Evolutionary conservation across 2,113 vertebrate species (phyloP), one percentile per base, ranked within the genome.

Genomic region (Bubalus kerabau): DNA sequence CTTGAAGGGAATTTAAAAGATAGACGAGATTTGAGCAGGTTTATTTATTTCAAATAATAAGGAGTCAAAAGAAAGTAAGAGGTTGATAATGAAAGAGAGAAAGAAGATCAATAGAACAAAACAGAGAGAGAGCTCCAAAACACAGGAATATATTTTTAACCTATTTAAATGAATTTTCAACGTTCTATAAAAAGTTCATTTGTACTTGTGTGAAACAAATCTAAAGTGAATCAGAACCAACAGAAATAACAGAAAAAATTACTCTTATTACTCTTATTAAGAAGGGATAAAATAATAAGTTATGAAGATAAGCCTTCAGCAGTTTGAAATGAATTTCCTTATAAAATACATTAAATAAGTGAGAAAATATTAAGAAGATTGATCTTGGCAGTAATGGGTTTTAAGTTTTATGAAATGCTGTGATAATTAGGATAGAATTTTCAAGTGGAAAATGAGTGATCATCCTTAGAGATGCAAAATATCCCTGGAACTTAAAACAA

Each of bases 271-370:
- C 6, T 50, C 11, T 85, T 91, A 92, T 60, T 92, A 80, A 95
- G n/a, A 76, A 60, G 4, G 5, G 3, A 56, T 84, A 62, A 91
- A 92, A 36, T 74, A 76, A 85, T 64, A 90, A 91, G 21, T 96
- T 96, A 80, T 82, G 21, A 87, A 87, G 36, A 84, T 17, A 82
- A 94, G 16, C 3, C 36, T 96, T 94, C 60, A 89, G 28, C 83
- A 95, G 56, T 71, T 95, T 96, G 74, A 96, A 97, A 94, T 93
- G 32, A 97, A 95, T 92, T 98, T 96, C 56, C 86, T 96, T 97
- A 97, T 83, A 91, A 95, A 93, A 60, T 80, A 32, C 23, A 93
- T 94, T 97, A 98, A 97, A 97, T 93, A 98, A 97, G 94, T 94
- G 82, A 97, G 82, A 96, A 97, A 94, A 94, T 96, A 96, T 94